A percentile compares a stretch with the other conserved stretches of the same genome.
Conservation (phyloP, 2,888 invertebrate species). For the Lagria hirta region DNA sequence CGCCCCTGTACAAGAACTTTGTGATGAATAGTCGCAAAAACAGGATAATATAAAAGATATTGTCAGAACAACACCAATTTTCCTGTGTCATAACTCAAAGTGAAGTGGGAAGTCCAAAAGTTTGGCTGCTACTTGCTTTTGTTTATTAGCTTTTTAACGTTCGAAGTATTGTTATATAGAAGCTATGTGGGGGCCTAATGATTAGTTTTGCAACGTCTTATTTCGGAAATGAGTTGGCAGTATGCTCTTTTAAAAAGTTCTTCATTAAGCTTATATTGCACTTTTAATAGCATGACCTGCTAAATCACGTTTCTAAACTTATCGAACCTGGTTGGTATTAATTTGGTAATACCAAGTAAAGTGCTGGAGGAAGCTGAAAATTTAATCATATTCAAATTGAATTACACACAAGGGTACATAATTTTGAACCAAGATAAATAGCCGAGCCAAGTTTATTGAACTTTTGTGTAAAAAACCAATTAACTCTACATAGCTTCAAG, state of each 20-base stretch:
- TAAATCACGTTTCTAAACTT: too few relatives aligned
- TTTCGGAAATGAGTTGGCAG: too few relatives aligned
- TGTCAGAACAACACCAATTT: constrained; percentile 10
- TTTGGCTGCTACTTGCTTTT: constrained; percentile 2
- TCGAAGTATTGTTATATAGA: too few relatives aligned
- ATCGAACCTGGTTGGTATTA: too few relatives aligned
- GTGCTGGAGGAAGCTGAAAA: constrained; percentile 1
- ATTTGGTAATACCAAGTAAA: constrained; percentile 8
- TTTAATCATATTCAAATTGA: constrained; percentile 13
- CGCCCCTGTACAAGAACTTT: constrained; percentile 3
- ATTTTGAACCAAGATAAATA: constrained; percentile 10
- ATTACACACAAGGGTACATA: constrained; percentile 12
- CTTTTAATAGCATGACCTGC: too few relatives aligned
- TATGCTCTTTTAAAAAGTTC: too few relatives aligned
- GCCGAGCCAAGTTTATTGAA: constrained; percentile 4
- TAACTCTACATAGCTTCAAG: too few relatives aligned
- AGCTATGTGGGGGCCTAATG: too few relatives aligned
- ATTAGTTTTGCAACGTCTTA: too few relatives aligned
- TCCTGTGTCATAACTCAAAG: constrained; percentile 7
- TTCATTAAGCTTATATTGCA: too few relatives aligned
- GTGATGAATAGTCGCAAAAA: constrained; percentile 18
- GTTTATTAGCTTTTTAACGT: constrained; percentile 14
- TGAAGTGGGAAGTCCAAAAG: constrained; percentile 10
- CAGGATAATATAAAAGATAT: constrained; percentile 10
- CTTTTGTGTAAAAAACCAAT: too few relatives aligned